Conservation (phyloP, 1,140 invertebrate genomes). For the Periplaneta americana region DNA sequence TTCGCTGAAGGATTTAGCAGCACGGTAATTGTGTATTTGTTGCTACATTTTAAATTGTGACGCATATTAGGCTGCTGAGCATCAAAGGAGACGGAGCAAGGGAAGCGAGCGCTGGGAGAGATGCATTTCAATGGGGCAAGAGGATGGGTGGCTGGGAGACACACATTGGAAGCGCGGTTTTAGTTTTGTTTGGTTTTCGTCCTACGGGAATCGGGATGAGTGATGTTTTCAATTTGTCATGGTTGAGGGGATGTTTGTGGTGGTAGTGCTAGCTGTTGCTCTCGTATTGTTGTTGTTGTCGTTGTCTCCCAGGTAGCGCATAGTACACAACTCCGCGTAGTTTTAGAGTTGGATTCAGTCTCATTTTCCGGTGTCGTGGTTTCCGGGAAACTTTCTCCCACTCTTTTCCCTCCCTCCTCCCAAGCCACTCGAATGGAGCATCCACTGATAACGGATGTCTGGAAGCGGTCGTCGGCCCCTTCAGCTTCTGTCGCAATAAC, state of each 20-base stretch:
- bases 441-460: background rate
- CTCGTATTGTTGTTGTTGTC: too few relatives aligned
- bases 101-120: background rate
- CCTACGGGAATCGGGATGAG: background rate
- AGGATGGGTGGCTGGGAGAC: background rate
- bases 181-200: background rate
- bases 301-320: too few relatives aligned
- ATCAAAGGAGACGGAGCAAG: background rate
- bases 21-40: background rate
- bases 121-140: background rate
- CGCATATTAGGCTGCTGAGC: background rate
- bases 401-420: background rate
- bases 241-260: background rate
- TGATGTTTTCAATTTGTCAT: background rate
- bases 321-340: background rate
- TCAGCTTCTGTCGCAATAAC: too few relatives aligned
- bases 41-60: background rate
- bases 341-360: background rate
- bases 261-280: background rate
- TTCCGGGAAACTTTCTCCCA: background rate
- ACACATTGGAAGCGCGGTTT: background rate
- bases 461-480: too few relatives aligned
- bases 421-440: too few relatives aligned
- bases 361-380: background rate
- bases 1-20: background rate